Conservation (phyloP, 2,888 invertebrate species). For the Drosophila rellima region DNA sequence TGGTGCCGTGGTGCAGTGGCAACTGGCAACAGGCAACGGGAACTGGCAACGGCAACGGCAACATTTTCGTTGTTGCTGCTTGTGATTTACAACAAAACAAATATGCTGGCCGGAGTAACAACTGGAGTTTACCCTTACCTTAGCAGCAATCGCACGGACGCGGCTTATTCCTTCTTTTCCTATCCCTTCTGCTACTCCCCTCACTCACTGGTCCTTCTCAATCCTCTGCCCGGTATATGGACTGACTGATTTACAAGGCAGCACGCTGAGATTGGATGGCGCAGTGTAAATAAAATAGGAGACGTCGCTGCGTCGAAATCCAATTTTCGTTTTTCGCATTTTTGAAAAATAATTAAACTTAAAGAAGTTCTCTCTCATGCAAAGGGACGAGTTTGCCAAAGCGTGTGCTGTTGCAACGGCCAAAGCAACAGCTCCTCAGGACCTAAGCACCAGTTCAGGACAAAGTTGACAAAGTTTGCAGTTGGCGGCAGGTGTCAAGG, state of each 20-base stretch:
- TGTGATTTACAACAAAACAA: constrained; percentile 83
- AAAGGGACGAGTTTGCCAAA: constrained; percentile 13
- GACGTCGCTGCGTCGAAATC: constrained; percentile 70
- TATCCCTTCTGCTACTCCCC: not conserved
- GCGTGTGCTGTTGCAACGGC: not conserved
- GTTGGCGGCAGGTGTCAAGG: constrained; percentile 69
- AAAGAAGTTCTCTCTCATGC: constrained; percentile 59
- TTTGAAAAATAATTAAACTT: constrained; percentile 79
- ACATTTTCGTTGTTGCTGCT: constrained; percentile 69
- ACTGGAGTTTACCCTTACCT: constrained; percentile 60
- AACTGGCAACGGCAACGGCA: constrained; percentile 39
- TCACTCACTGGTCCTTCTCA: constrained; percentile 5
- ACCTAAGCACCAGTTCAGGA: constrained; percentile 48
- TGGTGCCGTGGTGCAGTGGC: constrained; percentile 52
- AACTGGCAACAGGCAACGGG: not conserved
- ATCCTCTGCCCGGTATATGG: constrained; percentile 20
- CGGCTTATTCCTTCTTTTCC: not conserved
- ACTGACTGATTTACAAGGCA: constrained; percentile 82
- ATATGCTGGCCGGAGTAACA: constrained; percentile 64
- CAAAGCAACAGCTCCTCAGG: constrained; percentile 2
- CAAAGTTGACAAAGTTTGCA: constrained; percentile 68
- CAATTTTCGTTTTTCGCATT: constrained; percentile 81
- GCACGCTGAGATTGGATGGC: constrained; percentile 81
- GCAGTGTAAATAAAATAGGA: constrained; percentile 81
- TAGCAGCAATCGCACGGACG: constrained; percentile 29